Evolutionary conservation across 2,888 invertebrate genomes (phyloP), one percentile per base, ranked within the genome.

Genomic region (Dermolepida albohirtum): DNA sequence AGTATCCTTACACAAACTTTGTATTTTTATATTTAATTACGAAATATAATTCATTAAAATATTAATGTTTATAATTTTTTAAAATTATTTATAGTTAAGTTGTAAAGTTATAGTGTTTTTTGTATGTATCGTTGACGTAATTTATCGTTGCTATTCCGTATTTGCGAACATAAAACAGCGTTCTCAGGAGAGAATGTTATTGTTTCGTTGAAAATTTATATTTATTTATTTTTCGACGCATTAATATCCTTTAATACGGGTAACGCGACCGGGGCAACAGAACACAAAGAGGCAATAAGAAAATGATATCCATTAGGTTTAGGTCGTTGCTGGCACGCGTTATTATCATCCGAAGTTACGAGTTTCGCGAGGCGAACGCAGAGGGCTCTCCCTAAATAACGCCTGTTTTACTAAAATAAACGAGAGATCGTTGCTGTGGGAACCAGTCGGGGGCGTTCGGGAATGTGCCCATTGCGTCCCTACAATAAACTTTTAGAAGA

Each of bases 201-300:
- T 59, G 59, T 59, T 44, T 29, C 59, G 59, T 44, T 47, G 59
- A 59, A 59, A 59, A 59, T 59, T 59, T 59, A 59, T 59, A 59
- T 59, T 59, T 59, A 59, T 59, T 59, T 59, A 59, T 59, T 59
- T 59, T 59, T 59, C 59, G 44, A 59, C 59, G 59, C 59, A 59
- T 59, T 59, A 59, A 59, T 59, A 59, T 59, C 59, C 29, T 47
- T 47, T 59, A 59, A 59, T 59, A 59, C 59, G 44, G 44, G 34
- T 59, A 59, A 59, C 59, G 59, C 59, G 59, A 44, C 59, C 59
- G 59, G 59, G 59, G 59, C 59, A 55, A 55, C 55, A 41, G 41
- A 55, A 22, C 55, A 44, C 44, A 59, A 59, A 59, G 59, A 34
- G 44, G 47, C 59, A 59, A 59, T 59, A 59, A 59, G 59, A 59